These are phyloP conservation scores for Syngnathus floridae DNA, from an alignment of 2,113 vertebrate genomes.

Conservation along the genomic window DNA sequence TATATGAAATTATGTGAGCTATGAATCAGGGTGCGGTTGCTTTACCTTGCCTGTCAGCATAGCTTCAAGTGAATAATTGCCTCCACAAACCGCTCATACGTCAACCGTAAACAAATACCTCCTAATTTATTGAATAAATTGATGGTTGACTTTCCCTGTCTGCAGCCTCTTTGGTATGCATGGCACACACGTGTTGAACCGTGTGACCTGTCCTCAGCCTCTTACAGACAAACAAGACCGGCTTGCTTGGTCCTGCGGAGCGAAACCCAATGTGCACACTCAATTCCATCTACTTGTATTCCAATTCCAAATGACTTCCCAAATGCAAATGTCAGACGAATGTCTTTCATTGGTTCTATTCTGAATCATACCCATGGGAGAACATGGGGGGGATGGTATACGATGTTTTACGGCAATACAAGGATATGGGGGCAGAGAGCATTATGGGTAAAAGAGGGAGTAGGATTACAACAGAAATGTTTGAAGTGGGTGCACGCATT, in stretches of 20 bases:
- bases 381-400: slow-evolving; percentile 22
- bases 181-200: background rate
- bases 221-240: background rate
- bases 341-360: background rate
- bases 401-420: slow-evolving; percentile 29
- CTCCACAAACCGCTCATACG: slow-evolving; percentile 19
- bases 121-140: background rate
- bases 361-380: slow-evolving; percentile 8
- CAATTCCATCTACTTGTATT: background rate
- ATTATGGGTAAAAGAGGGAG: slow-evolving; percentile 35
- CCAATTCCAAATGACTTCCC: background rate
- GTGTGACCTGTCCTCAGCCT: background rate
- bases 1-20: background rate
- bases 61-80: slow-evolving; percentile 2
- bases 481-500: slow-evolving; percentile 23
- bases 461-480: slow-evolving; percentile 19
- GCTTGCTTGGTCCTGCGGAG: background rate
- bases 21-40: background rate
- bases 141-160: background rate
- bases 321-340: background rate
- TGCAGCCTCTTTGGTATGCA: slow-evolving; percentile 13
- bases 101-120: slow-evolving; percentile 20
- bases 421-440: slow-evolving; percentile 25
- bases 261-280: background rate
- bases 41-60: slow-evolving; percentile 13